Conservation (phyloP, 2,113 vertebrate genomes). For the Leucopsar rothschildi region DNA sequence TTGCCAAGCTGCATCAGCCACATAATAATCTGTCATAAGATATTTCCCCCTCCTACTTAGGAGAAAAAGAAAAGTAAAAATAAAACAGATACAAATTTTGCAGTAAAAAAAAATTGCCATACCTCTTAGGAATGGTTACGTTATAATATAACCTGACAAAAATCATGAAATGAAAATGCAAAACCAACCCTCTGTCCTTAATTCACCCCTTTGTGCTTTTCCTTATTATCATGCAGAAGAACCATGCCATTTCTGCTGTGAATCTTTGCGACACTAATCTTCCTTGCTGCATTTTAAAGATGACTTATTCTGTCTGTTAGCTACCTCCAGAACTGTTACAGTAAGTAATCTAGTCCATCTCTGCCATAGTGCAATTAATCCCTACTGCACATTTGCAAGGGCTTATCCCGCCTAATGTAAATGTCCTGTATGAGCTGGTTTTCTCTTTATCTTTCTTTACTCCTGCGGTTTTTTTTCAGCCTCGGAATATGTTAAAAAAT, state of each 20-base stretch:
- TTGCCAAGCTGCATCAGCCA: neutral
- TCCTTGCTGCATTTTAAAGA: slow-evolving; percentile 10
- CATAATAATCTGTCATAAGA: neutral
- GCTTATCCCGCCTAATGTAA: neutral
- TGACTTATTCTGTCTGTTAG: slow-evolving; percentile 15
- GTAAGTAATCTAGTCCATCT: neutral
- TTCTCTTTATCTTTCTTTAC: neutral
- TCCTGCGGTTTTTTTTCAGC: neutral
- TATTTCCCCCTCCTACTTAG: neutral
- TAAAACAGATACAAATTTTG: neutral
- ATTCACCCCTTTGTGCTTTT: neutral
- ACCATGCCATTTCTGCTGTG: neutral
- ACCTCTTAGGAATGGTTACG: neutral
- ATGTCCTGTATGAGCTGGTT: neutral
- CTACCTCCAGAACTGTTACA: neutral
- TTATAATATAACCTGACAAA: neutral
- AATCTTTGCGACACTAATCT: neutral
- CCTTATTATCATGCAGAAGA: neutral
- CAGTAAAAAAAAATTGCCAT: neutral
- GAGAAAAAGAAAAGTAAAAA: neutral
- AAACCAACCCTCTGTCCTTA: neutral
- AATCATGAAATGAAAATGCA: neutral
- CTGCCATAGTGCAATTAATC: neutral
- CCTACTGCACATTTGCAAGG: neutral
- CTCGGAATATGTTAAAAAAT: neutral